A percentile compares a stretch with the other conserved stretches of the same genome.
phyloP scores from a whole-genome alignment of 1,140 invertebrate genomes.

The Pogonognathellus flavescens region DNA sequence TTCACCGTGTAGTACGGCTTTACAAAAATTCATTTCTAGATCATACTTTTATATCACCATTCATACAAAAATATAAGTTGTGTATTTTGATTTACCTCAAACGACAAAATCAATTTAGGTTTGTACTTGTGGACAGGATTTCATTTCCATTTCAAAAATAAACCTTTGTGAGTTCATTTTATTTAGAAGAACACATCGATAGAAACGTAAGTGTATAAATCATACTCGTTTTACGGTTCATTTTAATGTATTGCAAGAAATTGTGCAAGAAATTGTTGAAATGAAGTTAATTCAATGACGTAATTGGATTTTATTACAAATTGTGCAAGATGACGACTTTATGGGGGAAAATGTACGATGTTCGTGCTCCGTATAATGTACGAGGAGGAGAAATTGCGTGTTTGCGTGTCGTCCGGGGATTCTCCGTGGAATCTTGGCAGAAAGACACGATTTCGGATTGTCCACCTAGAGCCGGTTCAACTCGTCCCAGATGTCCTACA shows the following conservation, averaged over 20 bases:
- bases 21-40: background rate
- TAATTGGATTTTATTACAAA: background rate
- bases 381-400: slow-evolving; percentile 65
- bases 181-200: background rate
- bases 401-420: slow-evolving; percentile 64
- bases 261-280: background rate
- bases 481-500: slow-evolving; percentile 62
- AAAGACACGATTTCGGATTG: slow-evolving; percentile 66
- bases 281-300: background rate
- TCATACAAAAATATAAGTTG: background rate
- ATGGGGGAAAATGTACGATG: slow-evolving; percentile 65
- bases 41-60: background rate
- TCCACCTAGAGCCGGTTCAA: slow-evolving; percentile 63
- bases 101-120: background rate
- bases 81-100: too few relatives aligned
- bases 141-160: background rate
- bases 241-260: background rate
- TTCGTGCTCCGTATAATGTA: slow-evolving; percentile 65
- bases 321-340: slow-evolving; percentile 2
- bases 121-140: background rate
- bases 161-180: background rate
- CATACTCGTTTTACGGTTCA: too few relatives aligned
- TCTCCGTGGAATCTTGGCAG: slow-evolving; percentile 64
- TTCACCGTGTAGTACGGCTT: background rate
- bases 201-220: background rate